Evolutionary conservation across 2,113 vertebrate genomes (phyloP).

Genomic region (Poecile atricapillus): DNA sequence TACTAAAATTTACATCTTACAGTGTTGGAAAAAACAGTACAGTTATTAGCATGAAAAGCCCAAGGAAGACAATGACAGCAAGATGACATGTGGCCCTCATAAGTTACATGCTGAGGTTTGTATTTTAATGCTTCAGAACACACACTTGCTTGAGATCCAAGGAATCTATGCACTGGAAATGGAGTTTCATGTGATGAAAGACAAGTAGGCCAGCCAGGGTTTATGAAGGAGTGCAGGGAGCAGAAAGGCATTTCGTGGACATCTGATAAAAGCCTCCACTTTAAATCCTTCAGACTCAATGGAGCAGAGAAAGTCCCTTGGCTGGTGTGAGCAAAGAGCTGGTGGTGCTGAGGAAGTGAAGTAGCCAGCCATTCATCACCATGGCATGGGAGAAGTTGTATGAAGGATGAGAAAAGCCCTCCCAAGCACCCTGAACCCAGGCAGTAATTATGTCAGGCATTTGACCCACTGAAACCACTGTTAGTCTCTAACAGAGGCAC

Average conservation of each 20-base stretch:
- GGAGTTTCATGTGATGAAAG: not conserved
- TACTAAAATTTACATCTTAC: not conserved
- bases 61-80: not conserved
- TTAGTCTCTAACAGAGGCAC: slow-evolving; percentile 33
- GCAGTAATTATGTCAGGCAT: slow-evolving; percentile 34
- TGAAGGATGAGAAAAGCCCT: slow-evolving; percentile 10
- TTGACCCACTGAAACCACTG: slow-evolving; percentile 33
- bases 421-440: not conserved
- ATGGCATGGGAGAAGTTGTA: not conserved
- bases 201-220: not conserved
- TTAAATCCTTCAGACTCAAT: not conserved
- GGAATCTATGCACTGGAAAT: not conserved
- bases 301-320: not conserved
- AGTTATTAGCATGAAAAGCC: not conserved
- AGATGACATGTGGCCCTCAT: not conserved
- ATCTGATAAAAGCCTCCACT: not conserved
- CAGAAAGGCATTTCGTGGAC: not conserved
- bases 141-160: not conserved
- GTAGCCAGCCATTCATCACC: not conserved
- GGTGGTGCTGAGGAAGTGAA: not conserved
- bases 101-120: not conserved
- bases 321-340: not conserved
- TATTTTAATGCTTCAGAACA: not conserved
- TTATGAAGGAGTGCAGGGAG: not conserved
- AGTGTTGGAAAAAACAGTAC: not conserved